These are phyloP conservation scores for Steinernema feltiae DNA, from an alignment of 1,140 invertebrate genomes.

Conservation along the genomic window DNA sequence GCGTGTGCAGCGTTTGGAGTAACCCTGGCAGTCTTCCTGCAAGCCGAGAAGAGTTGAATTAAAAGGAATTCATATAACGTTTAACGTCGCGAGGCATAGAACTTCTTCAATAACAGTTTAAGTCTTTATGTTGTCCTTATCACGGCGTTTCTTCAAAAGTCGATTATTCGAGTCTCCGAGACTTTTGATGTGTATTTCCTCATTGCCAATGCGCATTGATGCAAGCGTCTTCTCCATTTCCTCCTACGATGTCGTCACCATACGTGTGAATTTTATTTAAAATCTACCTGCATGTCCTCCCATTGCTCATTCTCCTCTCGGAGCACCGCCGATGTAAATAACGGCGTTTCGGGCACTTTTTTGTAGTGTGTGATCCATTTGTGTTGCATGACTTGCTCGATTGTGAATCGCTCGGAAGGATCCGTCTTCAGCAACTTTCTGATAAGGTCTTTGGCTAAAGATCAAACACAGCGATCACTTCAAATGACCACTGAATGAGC, in stretches of 20 bases:
- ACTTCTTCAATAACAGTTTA: background rate
- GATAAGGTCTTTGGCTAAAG: conserved; percentile 81
- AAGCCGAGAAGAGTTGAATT: background rate
- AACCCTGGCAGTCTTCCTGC: background rate
- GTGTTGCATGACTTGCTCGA: conserved; percentile 81
- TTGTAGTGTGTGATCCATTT: conserved; percentile 72
- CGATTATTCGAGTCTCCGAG: conserved; percentile 49
- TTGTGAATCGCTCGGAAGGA: conserved; percentile 77
- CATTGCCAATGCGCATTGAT: conserved; percentile 92
- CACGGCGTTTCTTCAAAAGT: conserved; percentile 42
- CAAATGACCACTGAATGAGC: conserved; percentile 65
- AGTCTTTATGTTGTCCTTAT: background rate
- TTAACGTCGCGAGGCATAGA: background rate
- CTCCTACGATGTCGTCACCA: conserved; percentile 75
- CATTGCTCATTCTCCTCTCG: conserved; percentile 83
- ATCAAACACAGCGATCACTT: conserved; percentile 54
- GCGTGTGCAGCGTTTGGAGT: background rate
- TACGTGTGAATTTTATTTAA: background rate
- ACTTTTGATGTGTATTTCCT: conserved; percentile 61
- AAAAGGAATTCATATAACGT: background rate
- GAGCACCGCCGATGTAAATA: conserved; percentile 60
- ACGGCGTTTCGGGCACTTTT: conserved; percentile 62
- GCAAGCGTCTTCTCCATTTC: conserved; percentile 95
- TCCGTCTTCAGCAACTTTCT: conserved; percentile 84
- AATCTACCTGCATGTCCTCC: conserved; percentile 72